Evolutionary conservation across 2,888 invertebrate species (phyloP).

Genomic region (Escarpia spicata): DNA sequence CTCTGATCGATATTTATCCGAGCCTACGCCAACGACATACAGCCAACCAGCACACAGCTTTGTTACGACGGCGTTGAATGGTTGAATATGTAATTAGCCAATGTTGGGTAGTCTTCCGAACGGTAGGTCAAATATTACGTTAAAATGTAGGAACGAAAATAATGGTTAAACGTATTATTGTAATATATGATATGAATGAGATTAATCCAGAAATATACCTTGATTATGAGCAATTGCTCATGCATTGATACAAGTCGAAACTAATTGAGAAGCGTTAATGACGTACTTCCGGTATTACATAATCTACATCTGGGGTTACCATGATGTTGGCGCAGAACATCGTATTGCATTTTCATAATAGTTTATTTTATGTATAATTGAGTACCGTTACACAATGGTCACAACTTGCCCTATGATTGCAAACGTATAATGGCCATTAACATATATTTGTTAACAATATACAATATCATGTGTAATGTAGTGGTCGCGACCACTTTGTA

Average conservation of each 20-base stretch:
- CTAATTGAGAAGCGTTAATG: not conserved
- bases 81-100: not conserved
- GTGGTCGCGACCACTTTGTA: not conserved
- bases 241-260: too few species aligned
- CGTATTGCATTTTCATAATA: not conserved
- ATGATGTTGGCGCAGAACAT: not conserved
- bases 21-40: not conserved
- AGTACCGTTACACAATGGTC: not conserved
- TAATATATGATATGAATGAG: too few species aligned
- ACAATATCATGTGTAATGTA: not conserved
- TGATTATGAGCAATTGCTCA: not conserved
- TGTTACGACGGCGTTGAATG: not conserved
- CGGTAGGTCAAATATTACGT: too few species aligned
- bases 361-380: not conserved
- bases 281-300: not conserved
- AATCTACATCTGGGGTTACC: not conserved
- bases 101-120: not conserved
- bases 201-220: too few species aligned
- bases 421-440: not conserved
- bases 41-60: not conserved
- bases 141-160: too few species aligned
- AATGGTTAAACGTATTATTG: too few species aligned
- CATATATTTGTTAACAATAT: not conserved
- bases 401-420: not conserved
- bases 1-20: conserved; percentile 16